Evolutionary conservation across 2,888 invertebrate genomes (phyloP).

Genomic region (Lepidonotus clava): DNA sequence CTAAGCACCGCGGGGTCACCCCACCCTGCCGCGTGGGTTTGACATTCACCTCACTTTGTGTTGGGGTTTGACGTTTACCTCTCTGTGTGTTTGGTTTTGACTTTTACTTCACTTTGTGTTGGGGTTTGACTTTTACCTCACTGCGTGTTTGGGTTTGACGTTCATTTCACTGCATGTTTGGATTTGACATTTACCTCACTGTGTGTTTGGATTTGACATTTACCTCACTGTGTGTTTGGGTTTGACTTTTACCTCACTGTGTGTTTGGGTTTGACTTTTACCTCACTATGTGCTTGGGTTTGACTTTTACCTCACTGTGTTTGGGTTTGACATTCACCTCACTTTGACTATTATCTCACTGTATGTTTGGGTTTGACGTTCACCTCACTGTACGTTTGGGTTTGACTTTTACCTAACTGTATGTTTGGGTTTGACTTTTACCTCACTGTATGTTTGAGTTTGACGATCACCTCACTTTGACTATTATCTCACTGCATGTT

Average conservation of each 20-base stretch:
- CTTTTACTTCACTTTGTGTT: not conserved
- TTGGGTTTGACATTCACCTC: too few relatives aligned
- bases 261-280: not conserved
- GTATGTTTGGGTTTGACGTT: too few relatives aligned
- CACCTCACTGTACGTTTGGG: too few relatives aligned
- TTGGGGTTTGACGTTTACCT: not conserved
- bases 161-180: not conserved
- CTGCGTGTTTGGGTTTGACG: not conserved
- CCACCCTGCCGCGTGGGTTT: not conserved
- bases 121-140: not conserved
- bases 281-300: not conserved
- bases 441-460: not conserved
- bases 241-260: not conserved
- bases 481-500: not conserved
- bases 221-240: not conserved
- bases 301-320: not conserved
- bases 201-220: not conserved
- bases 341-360: too few relatives aligned
- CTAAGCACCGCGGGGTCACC: not conserved
- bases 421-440: not conserved
- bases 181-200: not conserved
- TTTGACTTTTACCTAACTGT: too few relatives aligned
- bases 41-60: not conserved
- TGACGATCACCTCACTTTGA: not conserved
- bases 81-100: not conserved